Base-by-base conservation (phyloP, 2,888 invertebrate species). In the Xestia sexstrigata region DNA sequence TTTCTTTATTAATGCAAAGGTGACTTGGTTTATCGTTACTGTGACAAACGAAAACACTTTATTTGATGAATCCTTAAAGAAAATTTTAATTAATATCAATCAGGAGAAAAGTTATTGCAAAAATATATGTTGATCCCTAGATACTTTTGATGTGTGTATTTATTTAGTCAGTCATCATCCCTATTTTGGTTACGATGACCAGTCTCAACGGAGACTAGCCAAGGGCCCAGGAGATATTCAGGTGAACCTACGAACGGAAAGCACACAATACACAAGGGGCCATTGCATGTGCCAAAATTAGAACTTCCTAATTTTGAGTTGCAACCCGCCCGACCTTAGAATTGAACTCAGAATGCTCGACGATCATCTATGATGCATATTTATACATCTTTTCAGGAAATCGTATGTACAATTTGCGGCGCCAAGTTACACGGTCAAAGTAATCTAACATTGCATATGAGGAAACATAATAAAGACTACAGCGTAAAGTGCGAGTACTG, bases 351-450 rank as follows among this genome's bases (percentile, higher is more conserved):
- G 26, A 58, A 58, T 6, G 26, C 26, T 26, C 11, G 8, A 30
- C 11, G 20, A 13, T 47, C 4, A 70, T 49, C 30, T 30, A 60
- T 30, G 2, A 60, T 9, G 20, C 8, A 60, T 60, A 30, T 30
- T 60, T 60, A 20, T 60, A 30, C 9, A 49, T 49, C 17, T 30
- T 88, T 89, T 60, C 85, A 90, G 92, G 80, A 76, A 72, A 80
- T 71, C 26, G 74, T 95, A 2, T 97, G 97, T 82, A 86, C 84
- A 0, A 88, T 90, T 6, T 97, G 97, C 73, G 95, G 96, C 0
- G 86, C 89, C n/a, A 71, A 79, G 0, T 91, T 91, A 70, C 89
- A 87, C 2, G 90, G 87, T 0, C 79, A 87, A 0, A 88, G 90
- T 0, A 96, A 96, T 83, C 91, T 93, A 23, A 86, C 88, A 0